Evolutionary conservation across 2,113 vertebrate genomes (phyloP).

Genomic region (Rhinopomastus cyanomelas): DNA sequence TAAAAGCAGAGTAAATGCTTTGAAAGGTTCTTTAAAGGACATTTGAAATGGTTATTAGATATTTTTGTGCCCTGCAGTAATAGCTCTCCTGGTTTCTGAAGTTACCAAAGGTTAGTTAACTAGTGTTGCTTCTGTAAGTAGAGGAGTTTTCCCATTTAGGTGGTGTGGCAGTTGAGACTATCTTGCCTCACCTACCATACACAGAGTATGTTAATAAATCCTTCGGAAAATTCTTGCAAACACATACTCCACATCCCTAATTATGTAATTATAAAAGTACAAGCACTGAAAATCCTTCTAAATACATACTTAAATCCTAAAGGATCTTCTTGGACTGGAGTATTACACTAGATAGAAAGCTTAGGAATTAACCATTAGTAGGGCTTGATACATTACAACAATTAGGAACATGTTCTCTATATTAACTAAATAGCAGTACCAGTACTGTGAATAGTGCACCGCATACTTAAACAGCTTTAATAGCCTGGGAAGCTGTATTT

Average conservation of each 20-base stretch:
- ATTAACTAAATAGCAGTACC: not conserved
- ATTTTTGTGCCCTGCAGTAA: not conserved
- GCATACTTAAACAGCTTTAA: not conserved
- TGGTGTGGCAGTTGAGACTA: not conserved
- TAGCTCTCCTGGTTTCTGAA: not conserved
- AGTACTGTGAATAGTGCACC: not conserved
- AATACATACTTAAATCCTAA: not conserved
- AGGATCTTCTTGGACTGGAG: not conserved
- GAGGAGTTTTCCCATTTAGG: not conserved
- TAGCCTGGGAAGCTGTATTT: not conserved
- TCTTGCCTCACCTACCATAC: not conserved
- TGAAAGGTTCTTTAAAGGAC: not conserved
- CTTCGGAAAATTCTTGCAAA: conserved; percentile 29
- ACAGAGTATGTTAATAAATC: not conserved
- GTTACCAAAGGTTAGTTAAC: not conserved
- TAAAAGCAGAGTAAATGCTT: not conserved
- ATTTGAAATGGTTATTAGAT: not conserved
- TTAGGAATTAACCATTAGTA: not conserved
- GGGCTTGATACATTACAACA: not conserved
- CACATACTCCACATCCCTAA: not conserved
- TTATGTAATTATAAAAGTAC: conserved; percentile 16
- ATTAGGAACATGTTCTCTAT: not conserved
- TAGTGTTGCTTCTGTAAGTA: not conserved
- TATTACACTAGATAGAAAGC: not conserved
- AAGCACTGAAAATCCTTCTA: conserved; percentile 12